phyloP scores from a whole-genome alignment of 2,797 vertebrate genomes.

The Helicolenus hilgendorfi region DNA sequence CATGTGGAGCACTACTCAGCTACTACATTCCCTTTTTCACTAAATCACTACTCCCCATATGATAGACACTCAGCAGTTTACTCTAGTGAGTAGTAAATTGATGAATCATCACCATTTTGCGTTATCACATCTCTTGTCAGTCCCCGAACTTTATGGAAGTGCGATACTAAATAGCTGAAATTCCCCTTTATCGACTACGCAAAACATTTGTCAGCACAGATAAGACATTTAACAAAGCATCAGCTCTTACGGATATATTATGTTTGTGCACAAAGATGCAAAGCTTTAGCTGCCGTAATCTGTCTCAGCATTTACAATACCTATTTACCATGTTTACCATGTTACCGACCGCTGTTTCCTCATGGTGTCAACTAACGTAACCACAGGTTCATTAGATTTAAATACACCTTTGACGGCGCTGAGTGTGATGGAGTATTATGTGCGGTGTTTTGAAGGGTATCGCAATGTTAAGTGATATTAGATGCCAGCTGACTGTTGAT shows the following conservation, averaged over 20 bases:
- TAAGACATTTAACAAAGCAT: neutral
- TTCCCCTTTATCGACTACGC: neutral
- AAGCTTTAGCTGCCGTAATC: neutral
- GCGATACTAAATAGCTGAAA: neutral
- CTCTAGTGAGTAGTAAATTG: neutral
- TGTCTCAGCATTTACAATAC: neutral
- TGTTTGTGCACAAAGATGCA: neutral
- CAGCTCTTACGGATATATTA: neutral
- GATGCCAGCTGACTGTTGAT: slow-evolving; percentile 56
- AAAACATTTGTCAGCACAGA: neutral
- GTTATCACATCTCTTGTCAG: neutral
- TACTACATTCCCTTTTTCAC: neutral
- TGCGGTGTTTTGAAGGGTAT: slow-evolving; percentile 49
- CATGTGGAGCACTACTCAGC: neutral
- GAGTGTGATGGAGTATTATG: slow-evolving; percentile 14
- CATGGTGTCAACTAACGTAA: neutral
- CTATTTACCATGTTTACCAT: slow-evolving; percentile 7
- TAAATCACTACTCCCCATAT: neutral
- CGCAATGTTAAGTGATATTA: slow-evolving; percentile 79
- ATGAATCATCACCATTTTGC: neutral
- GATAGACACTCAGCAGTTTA: neutral
- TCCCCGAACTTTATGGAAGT: neutral
- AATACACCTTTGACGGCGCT: slow-evolving; percentile 3
- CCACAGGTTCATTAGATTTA: slow-evolving; percentile 18
- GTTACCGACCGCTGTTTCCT: neutral